These are phyloP conservation scores for Oceanites oceanicus DNA, from an alignment of 2,113 vertebrate species.

Conservation along the genomic window DNA sequence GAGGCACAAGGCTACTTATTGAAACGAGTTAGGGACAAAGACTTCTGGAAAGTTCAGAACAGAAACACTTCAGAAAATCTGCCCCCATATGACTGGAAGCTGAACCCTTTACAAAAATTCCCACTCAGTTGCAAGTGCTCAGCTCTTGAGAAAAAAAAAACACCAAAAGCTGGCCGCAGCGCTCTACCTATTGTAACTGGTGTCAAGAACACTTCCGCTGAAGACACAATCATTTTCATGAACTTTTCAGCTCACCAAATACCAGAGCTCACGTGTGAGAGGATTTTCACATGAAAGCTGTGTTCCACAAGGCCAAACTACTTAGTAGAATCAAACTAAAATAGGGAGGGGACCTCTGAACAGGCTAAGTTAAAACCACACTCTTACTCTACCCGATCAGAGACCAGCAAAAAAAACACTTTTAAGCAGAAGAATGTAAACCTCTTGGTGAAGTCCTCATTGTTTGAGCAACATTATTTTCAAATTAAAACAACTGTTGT, in stretches of 20 bases:
- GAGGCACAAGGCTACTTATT: neutral
- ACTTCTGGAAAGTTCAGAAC: neutral
- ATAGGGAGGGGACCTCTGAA: neutral
- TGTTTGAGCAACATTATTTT: neutral
- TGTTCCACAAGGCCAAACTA: neutral
- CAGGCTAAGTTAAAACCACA: neutral
- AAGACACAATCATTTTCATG: neutral
- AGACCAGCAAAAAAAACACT: neutral
- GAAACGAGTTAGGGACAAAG: neutral
- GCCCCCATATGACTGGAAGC: neutral
- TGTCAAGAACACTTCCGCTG: neutral
- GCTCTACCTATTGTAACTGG: neutral
- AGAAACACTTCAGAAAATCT: neutral
- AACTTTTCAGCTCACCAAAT: neutral
- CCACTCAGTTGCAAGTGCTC: neutral
- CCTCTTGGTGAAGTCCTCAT: neutral
- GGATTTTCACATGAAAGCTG: neutral
- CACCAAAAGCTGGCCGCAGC: neutral
- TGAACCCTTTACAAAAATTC: neutral
- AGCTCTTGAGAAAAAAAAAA: neutral
- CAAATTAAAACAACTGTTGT: neutral
- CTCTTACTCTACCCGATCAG: neutral
- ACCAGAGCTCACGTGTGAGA: neutral
- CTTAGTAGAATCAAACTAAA: neutral
- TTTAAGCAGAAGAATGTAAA: neutral